Percentiles rank a stretch among this genome's conserved stretches.
phyloP scores from a whole-genome alignment of 2,888 invertebrate species.

The Parnassius orleans region DNA sequence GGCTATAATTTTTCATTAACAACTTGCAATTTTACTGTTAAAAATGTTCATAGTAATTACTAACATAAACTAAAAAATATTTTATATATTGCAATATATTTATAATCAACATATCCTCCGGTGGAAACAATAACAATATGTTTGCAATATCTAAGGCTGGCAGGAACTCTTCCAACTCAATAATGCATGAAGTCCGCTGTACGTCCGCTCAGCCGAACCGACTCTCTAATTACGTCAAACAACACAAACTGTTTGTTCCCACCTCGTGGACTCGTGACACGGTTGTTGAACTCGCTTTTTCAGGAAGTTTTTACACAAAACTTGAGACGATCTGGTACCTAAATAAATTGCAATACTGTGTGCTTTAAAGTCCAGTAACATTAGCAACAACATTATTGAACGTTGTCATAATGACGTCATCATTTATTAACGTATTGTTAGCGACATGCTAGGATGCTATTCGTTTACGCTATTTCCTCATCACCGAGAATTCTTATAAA shows the following conservation, averaged over 20 bases:
- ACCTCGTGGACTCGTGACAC: constrained; percentile 43
- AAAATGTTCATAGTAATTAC: too few relatives aligned
- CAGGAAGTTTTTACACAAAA: background rate
- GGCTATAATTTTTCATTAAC: constrained; percentile 13
- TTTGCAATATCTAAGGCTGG: constrained; percentile 51
- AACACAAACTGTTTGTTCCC: constrained; percentile 60
- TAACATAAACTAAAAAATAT: too few relatives aligned
- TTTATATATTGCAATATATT: too few relatives aligned
- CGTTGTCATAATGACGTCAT: constrained; percentile 56
- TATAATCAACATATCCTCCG: constrained; percentile 36
- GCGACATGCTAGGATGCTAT: constrained; percentile 51
- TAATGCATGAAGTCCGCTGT: constrained; percentile 61
- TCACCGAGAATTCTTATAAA: constrained; percentile 53
- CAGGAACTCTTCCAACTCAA: constrained; percentile 54
- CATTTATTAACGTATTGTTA: constrained; percentile 44
- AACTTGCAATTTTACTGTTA: too few relatives aligned
- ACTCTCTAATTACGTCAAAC: constrained; percentile 59
- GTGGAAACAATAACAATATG: constrained; percentile 69
- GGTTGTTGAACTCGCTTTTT: constrained; percentile 63
- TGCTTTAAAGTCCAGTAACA: background rate
- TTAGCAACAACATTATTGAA: constrained; percentile 2
- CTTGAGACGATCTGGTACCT: constrained; percentile 11
- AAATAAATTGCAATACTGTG: constrained; percentile 54
- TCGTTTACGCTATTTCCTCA: constrained; percentile 69
- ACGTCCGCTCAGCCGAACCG: constrained; percentile 47